phyloP scores from a whole-genome alignment of 2,888 invertebrate genomes.

The Conchocele bisecta region DNA sequence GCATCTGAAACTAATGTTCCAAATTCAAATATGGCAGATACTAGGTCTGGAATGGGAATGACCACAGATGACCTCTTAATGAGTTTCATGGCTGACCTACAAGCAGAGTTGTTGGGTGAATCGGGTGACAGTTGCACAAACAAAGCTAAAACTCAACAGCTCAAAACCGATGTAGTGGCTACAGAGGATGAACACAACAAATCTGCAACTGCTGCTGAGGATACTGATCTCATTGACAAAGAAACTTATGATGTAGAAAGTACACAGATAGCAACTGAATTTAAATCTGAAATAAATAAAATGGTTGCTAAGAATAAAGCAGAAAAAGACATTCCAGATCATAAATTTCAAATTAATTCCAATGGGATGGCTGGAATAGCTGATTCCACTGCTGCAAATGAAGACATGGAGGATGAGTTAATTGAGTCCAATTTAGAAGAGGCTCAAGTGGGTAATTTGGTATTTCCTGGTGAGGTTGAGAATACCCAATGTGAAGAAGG shows the following conservation, averaged over 20 bases:
- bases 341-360: constrained; percentile 36
- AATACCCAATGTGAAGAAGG: constrained; percentile 22
- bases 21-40: too few species aligned
- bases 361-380: constrained; percentile 20
- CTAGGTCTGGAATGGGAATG: constrained; percentile 3
- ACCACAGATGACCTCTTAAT: constrained; percentile 45
- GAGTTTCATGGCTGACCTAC: constrained; percentile 49
- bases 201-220: background rate
- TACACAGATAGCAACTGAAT: too few species aligned
- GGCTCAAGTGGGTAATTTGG: background rate
- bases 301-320: constrained; percentile 8
- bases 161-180: background rate
- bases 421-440: background rate
- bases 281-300: background rate
- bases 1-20: too few species aligned
- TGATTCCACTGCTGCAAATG: constrained; percentile 6
- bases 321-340: too few species aligned
- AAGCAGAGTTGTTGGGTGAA: constrained; percentile 39
- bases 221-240: background rate
- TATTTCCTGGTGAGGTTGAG: constrained; percentile 66
- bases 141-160: background rate
- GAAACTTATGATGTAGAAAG: too few species aligned
- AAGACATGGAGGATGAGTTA: background rate
- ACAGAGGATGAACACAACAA: background rate
- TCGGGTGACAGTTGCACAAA: background rate